Base-by-base conservation (phyloP, 2,113 vertebrate species). In the Tachuris rubrigastra region DNA sequence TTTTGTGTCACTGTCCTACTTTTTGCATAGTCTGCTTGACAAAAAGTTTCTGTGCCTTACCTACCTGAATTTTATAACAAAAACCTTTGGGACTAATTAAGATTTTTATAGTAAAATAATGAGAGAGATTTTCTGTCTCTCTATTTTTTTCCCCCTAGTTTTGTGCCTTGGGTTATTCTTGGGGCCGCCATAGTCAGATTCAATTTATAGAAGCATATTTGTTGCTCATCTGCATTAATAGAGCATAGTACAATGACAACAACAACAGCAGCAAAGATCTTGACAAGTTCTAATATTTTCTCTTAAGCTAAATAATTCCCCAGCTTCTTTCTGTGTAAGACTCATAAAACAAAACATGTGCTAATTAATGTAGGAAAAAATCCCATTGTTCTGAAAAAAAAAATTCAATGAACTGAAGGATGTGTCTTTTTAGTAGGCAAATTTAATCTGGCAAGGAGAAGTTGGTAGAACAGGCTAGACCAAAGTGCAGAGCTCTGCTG, bases 21-120 rank as follows among this genome's bases (percentile, higher is more conserved):
- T 95, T 97, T 91, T 75, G 49, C 87, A 75, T 65, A 96, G 86
- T 86, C 52, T 97, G 87, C 93, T 83, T 97, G 96, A 96, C 97
- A 97, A 85, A 96, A 75, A 90, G 86, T 94, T 97, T 97, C 92
- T 85, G 59, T 90, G 84, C 97, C 91, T 97, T 95, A 95, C 92
- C 93, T 96, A 94, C 90, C 94, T 68, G 89, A 96, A 96, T 97
- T 96, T 97, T 98, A 95, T 96, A 96, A 89, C 85, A 96, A 94
- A 88, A 95, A 95, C 97, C 97, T 97, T 94, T 96, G 97, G 97
- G 98, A 98, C 95, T 98, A 98, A 98, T 98, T 98, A 98, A 97
- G 97, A 97, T 97, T 98, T 97, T 97, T 97, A 97, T 37, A 97
- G 93, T 84, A 95, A 97, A 97, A 96, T 96, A 97, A 97, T 95